Base-by-base conservation (phyloP, 2,888 invertebrate species). In the Yponomeuta evonymella region DNA sequence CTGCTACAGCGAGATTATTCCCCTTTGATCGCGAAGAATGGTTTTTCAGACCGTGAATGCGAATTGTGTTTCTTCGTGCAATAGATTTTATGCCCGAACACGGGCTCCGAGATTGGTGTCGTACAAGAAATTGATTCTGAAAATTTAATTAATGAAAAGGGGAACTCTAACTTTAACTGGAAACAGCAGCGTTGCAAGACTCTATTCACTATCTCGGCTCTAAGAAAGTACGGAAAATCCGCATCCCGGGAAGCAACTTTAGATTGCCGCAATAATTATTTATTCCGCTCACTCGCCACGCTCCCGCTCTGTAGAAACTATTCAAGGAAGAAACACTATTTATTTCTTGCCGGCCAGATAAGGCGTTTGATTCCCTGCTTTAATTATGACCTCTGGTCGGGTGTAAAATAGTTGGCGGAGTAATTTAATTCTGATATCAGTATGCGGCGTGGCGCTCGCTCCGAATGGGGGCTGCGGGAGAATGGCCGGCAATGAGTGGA, bases 21-120 rank as follows among this genome's bases (percentile, higher is more conserved):
- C 91, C 90, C 89, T 91, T 92, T 92, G 88, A 90, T 84, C 82
- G 88, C 82, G 89, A 91, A 90, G 90, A 92, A 91, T 91, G 92
- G 89, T 89, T 87, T 91, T 90, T 89, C 87, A 90, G 87, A 88
- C 85, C 87, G 87, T 90, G 87, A 90, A 90, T 89, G 85, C 87
- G 89, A 88, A 90, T 90, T 91, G 90, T 91, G 85, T 89, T 89
- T 89, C 87, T 85, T 86, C 85, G 80, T 83, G 82, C 82, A 85
- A 89, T 90, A 86, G 90, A 89, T 89, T 90, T 87, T 23, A 48
- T 64, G 70, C 48, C 36, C 64, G 64, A 64, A 64, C 58, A 51
- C 68, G 36, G 30, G 43, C 15, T 11, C 15, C 51, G 51, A 23
- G 65, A 65, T 30, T 65, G 12, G 65, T 30, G 29, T 65, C 65